A percentile compares a stretch with the other conserved stretches of the same genome.
Evolutionary conservation across 2,113 vertebrate genomes (phyloP).

Genomic region (Sceloporus undulatus): DNA sequence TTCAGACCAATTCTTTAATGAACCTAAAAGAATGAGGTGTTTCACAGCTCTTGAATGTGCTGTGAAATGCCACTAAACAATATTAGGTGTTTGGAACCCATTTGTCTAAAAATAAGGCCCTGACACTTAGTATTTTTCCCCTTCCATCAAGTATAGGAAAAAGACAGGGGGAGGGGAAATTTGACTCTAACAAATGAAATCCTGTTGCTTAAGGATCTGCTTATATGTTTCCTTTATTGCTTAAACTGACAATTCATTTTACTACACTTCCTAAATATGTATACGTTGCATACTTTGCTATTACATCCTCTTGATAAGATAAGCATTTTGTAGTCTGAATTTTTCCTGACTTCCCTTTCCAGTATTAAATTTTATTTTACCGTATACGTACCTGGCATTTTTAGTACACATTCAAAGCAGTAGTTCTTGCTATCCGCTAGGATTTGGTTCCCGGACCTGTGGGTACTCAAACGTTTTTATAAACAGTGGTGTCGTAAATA

Average conservation of each 20-base stretch:
- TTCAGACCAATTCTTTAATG: not conserved
- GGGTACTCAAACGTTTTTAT: too few relatives aligned
- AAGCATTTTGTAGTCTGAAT: not conserved
- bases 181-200: not conserved
- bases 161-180: too few relatives aligned
- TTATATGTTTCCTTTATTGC: not conserved
- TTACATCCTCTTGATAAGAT: not conserved
- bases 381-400: not conserved
- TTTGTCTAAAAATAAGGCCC: not conserved
- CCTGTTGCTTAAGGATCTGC: not conserved
- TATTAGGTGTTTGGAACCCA: too few relatives aligned
- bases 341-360: not conserved
- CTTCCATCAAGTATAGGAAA: too few relatives aligned
- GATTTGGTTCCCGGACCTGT: too few relatives aligned
- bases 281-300: not conserved
- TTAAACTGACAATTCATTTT: not conserved
- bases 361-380: not conserved
- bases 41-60: not conserved
- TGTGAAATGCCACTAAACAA: not conserved
- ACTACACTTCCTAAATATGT: not conserved
- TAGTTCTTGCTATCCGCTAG: not conserved
- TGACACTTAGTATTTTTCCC: not conserved
- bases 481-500: too few relatives aligned
- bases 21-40: not conserved
- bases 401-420: not conserved